These are phyloP conservation scores for Macrosoma leucophasiata DNA, from an alignment of 2,888 invertebrate species.

Conservation along the genomic window DNA sequence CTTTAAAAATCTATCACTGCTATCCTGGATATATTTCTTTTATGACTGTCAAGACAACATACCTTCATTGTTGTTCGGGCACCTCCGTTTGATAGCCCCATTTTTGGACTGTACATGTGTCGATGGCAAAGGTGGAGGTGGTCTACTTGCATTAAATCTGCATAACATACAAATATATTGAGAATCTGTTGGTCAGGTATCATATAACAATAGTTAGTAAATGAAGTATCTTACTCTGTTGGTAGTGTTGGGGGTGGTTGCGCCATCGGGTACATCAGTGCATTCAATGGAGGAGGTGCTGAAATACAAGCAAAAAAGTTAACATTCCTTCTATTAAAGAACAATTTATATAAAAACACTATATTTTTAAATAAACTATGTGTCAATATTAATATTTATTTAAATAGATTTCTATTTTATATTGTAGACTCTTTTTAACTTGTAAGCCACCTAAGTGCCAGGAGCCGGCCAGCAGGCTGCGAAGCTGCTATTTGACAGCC, in stretches of 20 bases:
- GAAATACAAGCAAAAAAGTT: slow-evolving; percentile 2
- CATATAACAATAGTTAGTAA: background rate
- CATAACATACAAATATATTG: slow-evolving; percentile 1
- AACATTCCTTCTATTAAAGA: too few relatives aligned
- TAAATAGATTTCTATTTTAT: too few relatives aligned
- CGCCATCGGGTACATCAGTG: background rate
- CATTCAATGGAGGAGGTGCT: slow-evolving; percentile 1
- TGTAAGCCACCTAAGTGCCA: too few relatives aligned
- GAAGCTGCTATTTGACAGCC: too few relatives aligned
- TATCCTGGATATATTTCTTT: too few relatives aligned
- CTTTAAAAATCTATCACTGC: too few relatives aligned
- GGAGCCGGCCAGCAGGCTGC: too few relatives aligned
- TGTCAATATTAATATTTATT: too few relatives aligned
- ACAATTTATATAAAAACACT: too few relatives aligned
- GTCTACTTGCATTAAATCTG: slow-evolving; percentile 50
- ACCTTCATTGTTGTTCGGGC: slow-evolving; percentile 33
- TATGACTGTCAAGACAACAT: too few relatives aligned
- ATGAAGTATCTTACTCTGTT: slow-evolving; percentile 7
- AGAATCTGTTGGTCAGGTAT: background rate
- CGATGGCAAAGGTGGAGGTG: slow-evolving; percentile 44
- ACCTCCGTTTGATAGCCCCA: slow-evolving; percentile 32
- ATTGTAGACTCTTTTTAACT: too few relatives aligned
- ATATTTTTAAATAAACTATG: too few relatives aligned
- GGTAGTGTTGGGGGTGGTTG: slow-evolving; percentile 3
- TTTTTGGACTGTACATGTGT: slow-evolving; percentile 24